phyloP scores from a whole-genome alignment of 2,888 invertebrate species.

The Ceratothoa steindachneri region DNA sequence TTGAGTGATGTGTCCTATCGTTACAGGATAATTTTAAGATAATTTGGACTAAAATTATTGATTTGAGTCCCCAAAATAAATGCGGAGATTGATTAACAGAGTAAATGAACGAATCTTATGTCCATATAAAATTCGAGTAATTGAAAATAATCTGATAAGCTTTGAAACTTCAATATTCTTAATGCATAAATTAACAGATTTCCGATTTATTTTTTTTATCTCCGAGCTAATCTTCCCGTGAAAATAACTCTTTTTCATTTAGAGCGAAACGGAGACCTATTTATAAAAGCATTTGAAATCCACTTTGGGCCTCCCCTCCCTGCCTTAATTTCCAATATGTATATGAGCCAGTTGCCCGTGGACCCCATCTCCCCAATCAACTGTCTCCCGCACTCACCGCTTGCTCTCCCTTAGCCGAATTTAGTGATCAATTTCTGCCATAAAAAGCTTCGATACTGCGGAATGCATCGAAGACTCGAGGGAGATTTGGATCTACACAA shows the following conservation, averaged over 20 bases:
- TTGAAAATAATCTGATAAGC: slow-evolving; percentile 1
- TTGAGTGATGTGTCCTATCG: no score
- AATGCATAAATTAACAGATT: slow-evolving; percentile 9
- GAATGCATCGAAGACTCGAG: neutral
- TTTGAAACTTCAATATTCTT: neutral
- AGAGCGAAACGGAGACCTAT: no score
- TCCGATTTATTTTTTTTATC: neutral
- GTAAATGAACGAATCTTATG: neutral
- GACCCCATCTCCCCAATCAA: neutral
- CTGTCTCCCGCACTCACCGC: neutral
- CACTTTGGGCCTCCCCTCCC: neutral
- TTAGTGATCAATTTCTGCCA: neutral
- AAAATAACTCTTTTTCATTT: neutral
- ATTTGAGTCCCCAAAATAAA: no score
- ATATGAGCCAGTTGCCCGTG: neutral
- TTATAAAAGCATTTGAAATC: no score
- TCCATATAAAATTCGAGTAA: neutral
- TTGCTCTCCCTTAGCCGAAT: neutral
- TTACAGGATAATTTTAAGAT: no score
- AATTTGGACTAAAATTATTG: no score
- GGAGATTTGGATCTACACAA: neutral
- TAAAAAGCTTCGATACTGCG: neutral
- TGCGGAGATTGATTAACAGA: no score
- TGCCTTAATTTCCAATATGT: slow-evolving; percentile 4
- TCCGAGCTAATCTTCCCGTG: neutral